These are phyloP conservation scores for Thumatha senex DNA, from an alignment of 2,888 invertebrate species.

Conservation along the genomic window DNA sequence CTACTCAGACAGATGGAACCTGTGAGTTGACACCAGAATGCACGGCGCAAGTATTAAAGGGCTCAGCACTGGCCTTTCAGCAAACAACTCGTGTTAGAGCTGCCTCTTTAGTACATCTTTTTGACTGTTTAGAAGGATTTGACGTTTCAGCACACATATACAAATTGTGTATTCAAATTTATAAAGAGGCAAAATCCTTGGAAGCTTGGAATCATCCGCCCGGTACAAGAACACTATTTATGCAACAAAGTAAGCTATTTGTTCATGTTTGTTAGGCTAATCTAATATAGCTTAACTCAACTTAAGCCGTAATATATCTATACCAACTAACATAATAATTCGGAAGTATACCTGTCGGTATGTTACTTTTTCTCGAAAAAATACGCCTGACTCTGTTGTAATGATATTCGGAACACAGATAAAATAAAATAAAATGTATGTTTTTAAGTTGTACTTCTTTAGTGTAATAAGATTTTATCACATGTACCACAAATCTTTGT, in stretches of 20 bases:
- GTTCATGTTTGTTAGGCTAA: not conserved
- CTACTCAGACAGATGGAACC: slow-evolving; percentile 59
- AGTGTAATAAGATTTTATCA: too few relatives aligned
- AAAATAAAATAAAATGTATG: too few relatives aligned
- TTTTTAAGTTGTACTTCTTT: too few relatives aligned
- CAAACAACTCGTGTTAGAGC: slow-evolving; percentile 70
- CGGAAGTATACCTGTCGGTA: too few relatives aligned
- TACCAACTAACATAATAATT: not conserved
- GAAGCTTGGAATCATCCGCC: slow-evolving; percentile 76
- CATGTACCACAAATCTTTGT: too few relatives aligned
- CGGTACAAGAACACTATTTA: slow-evolving; percentile 71
- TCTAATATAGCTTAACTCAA: too few relatives aligned
- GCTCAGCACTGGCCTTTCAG: slow-evolving; percentile 71
- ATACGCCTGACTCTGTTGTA: too few relatives aligned
- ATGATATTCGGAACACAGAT: too few relatives aligned
- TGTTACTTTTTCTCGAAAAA: too few relatives aligned
- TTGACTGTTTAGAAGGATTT: slow-evolving; percentile 70
- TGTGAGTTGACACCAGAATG: slow-evolving; percentile 73
- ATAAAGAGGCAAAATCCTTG: slow-evolving; percentile 73
- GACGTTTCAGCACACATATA: slow-evolving; percentile 71
- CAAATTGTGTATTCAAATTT: slow-evolving; percentile 73
- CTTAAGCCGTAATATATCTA: too few relatives aligned
- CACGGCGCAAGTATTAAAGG: slow-evolving; percentile 62
- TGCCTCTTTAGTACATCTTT: slow-evolving; percentile 58
- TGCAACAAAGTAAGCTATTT: slow-evolving; percentile 67